Evolutionary conservation across 2,888 invertebrate genomes (phyloP).

Genomic region (Arrhopalites spinosus): DNA sequence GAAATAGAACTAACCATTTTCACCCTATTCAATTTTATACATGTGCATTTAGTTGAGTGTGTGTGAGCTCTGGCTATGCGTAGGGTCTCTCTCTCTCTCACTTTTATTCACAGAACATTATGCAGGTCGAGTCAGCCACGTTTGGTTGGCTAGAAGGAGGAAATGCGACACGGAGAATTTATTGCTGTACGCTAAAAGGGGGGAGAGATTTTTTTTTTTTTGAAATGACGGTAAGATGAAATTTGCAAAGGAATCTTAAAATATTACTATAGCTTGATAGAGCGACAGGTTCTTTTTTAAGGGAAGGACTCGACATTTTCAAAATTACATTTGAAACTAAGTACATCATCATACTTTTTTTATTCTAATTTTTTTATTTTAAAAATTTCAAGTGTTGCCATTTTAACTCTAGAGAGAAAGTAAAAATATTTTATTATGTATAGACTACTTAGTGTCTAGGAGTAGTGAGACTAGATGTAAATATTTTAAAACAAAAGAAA

Average conservation of each 20-base stretch:
- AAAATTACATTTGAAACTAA: background rate
- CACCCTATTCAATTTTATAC: constrained; percentile 15
- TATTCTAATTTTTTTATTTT: no score
- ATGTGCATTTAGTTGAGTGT: background rate
- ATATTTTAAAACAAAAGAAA: no score
- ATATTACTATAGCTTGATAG: constrained; percentile 5
- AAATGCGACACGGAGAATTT: constrained; percentile 23
- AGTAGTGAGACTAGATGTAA: no score
- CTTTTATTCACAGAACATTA: background rate
- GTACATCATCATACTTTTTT: no score
- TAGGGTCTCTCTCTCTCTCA: background rate
- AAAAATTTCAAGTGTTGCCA: no score
- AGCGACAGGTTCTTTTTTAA: no score
- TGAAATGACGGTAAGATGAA: constrained; percentile 29
- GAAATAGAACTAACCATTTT: constrained; percentile 17
- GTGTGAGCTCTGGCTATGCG: background rate
- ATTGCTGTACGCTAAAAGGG: constrained; percentile 3
- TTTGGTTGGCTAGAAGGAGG: background rate
- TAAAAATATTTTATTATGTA: no score
- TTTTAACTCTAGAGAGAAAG: no score
- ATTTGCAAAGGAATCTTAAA: constrained; percentile 29
- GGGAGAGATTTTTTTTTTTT: constrained; percentile 18
- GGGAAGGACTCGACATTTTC: background rate
- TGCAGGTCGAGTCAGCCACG: background rate
- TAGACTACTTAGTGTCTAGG: no score